Evolutionary conservation across 2,888 invertebrate genomes (phyloP).

Genomic region (Octonoba sinensis): DNA sequence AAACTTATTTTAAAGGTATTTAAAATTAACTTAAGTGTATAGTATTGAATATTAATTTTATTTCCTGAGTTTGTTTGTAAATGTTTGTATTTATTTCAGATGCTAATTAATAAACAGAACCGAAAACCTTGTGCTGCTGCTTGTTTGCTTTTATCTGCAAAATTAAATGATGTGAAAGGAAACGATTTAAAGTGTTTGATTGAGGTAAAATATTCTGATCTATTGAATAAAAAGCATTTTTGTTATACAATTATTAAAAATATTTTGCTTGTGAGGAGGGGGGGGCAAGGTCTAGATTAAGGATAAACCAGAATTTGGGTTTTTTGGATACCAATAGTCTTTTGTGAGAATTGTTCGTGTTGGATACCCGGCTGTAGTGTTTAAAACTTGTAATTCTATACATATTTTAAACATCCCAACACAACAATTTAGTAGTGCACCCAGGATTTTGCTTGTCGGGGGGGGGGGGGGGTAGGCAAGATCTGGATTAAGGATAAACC

Average conservation of each 20-base stretch:
- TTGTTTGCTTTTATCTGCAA: conserved; percentile 92
- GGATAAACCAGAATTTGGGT: too few species aligned
- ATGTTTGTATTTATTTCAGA: conserved; percentile 67
- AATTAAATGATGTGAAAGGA: conserved; percentile 96
- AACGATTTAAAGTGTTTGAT: conserved; percentile 86
- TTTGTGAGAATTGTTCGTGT: too few species aligned
- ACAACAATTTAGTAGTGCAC: too few species aligned
- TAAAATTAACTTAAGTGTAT: not conserved
- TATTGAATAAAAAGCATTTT: not conserved
- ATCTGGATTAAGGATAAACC: too few species aligned
- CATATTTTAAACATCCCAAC: too few species aligned
- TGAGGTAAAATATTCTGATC: conserved; percentile 77
- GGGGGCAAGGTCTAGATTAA: too few species aligned
- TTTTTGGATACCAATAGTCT: too few species aligned
- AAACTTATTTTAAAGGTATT: conserved; percentile 85
- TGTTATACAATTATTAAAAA: not conserved
- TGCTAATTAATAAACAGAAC: conserved; percentile 93
- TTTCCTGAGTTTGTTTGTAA: not conserved
- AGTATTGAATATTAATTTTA: not conserved
- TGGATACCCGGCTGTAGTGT: too few species aligned
- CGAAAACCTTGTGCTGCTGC: conserved; percentile 96
- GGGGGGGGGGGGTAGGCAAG: too few species aligned
- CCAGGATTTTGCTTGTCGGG: too few species aligned
- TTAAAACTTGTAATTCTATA: too few species aligned
- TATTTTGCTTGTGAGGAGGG: too few species aligned